Conservation (phyloP, 2,797 vertebrate species). For the Phoeniculus purpureus region DNA sequence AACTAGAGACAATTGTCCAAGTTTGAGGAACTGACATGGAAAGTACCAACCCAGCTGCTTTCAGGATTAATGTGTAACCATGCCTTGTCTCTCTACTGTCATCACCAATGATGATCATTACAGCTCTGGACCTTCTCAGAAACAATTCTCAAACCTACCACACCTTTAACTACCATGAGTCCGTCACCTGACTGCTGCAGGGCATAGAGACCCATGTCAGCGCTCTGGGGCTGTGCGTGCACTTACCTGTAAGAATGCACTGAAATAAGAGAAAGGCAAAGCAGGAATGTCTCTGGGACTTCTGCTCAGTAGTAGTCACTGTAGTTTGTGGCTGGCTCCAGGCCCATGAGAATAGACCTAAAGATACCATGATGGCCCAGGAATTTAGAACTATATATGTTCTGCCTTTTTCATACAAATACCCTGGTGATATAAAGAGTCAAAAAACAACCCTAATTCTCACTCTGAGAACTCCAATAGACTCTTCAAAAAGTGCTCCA, state of each 20-base stretch:
- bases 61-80: neutral
- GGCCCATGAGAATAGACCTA: neutral
- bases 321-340: neutral
- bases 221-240: too few species aligned
- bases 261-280: neutral
- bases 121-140: neutral
- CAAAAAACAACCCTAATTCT: neutral
- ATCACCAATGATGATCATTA: neutral
- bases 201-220: neutral
- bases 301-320: neutral
- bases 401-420: neutral
- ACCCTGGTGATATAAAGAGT: neutral
- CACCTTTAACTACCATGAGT: neutral
- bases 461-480: neutral
- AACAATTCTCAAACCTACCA: neutral
- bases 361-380: neutral
- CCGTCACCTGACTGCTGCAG: accelerated
- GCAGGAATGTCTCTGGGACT: neutral
- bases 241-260: neutral
- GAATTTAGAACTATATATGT: neutral
- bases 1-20: neutral
- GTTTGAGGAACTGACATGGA: neutral
- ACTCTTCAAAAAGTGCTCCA: neutral
- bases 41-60: neutral
- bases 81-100: neutral